These are phyloP conservation scores for Contarinia nasturtii DNA, from an alignment of 1,140 invertebrate species.

Conservation along the genomic window DNA sequence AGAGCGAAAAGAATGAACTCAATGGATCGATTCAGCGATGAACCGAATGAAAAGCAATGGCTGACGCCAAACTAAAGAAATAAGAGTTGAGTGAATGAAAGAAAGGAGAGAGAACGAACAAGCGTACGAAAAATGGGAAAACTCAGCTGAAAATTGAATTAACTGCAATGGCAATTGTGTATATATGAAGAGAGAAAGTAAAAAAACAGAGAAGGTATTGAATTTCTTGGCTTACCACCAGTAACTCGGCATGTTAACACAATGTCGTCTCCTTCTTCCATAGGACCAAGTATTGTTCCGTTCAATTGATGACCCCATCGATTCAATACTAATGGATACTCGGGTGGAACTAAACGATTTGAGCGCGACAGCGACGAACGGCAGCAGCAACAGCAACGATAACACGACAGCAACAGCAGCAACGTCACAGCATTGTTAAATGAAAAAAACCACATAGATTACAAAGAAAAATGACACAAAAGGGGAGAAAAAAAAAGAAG, in stretches of 20 bases:
- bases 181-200: not conserved
- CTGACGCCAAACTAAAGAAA: not conserved
- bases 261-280: constrained; percentile 47
- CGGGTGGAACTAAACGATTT: constrained; percentile 51
- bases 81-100: not conserved
- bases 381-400: too few species aligned
- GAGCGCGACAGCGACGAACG: too few species aligned
- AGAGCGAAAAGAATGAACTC: not conserved
- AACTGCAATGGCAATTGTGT: not conserved
- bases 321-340: constrained; percentile 65
- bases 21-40: too few species aligned
- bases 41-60: too few species aligned
- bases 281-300: constrained; percentile 54
- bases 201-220: not conserved
- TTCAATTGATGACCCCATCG: constrained; percentile 48
- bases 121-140: not conserved
- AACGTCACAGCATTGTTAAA: too few species aligned
- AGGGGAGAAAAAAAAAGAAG: not conserved
- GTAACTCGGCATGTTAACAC: constrained; percentile 35
- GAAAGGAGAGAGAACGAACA: not conserved
- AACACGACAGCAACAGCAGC: too few species aligned
- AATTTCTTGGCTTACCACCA: constrained; percentile 27
- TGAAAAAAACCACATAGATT: too few species aligned
- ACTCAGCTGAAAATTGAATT: too few species aligned
- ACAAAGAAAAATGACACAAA: not conserved